Percentiles rank a stretch among this genome's conserved stretches.
Evolutionary conservation across 2,888 invertebrate species (phyloP).

Genomic region (Drosophila paramelanica): DNA sequence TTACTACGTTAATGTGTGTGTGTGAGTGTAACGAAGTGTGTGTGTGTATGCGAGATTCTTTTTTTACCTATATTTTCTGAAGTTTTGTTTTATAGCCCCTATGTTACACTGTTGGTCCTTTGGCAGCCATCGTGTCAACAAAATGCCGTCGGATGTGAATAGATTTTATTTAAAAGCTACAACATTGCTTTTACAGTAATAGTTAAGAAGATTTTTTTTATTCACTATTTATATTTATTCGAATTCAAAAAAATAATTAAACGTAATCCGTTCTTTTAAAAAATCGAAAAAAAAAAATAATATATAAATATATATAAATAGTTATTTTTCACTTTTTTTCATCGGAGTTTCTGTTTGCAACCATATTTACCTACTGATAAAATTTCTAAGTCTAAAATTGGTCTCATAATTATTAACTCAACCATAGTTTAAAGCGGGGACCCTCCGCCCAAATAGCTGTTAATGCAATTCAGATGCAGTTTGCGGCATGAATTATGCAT

Average conservation of each 20-base stretch:
- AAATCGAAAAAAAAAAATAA: not conserved
- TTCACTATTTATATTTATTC: not conserved
- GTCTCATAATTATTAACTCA: conserved; percentile 24
- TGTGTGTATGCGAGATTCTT: conserved; percentile 35
- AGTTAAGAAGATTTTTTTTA: not conserved
- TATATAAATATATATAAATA: not conserved
- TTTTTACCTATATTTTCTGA: conserved; percentile 71
- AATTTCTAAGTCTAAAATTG: conserved; percentile 11
- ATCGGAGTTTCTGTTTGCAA: not conserved
- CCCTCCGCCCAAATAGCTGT: conserved; percentile 18
- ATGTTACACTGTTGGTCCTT: conserved; percentile 56
- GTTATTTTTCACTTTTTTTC: not conserved
- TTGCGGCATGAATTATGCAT: conserved; percentile 66
- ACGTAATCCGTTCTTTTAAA: too few species aligned
- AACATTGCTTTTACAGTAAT: not conserved
- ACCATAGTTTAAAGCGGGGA: conserved; percentile 1
- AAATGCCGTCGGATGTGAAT: conserved; percentile 46
- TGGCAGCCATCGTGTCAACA: conserved; percentile 23
- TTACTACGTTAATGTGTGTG: conserved; percentile 18
- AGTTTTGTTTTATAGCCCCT: conserved; percentile 28
- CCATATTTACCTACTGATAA: conserved; percentile 5
- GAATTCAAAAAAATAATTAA: not conserved
- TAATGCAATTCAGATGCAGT: conserved; percentile 33
- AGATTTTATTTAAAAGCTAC: conserved; percentile 2
- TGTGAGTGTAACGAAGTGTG: conserved; percentile 3